Evolutionary conservation across 1,140 invertebrate species (phyloP), one percentile per base, ranked within the genome.

Genomic region (Tetramorium alpestre): DNA sequence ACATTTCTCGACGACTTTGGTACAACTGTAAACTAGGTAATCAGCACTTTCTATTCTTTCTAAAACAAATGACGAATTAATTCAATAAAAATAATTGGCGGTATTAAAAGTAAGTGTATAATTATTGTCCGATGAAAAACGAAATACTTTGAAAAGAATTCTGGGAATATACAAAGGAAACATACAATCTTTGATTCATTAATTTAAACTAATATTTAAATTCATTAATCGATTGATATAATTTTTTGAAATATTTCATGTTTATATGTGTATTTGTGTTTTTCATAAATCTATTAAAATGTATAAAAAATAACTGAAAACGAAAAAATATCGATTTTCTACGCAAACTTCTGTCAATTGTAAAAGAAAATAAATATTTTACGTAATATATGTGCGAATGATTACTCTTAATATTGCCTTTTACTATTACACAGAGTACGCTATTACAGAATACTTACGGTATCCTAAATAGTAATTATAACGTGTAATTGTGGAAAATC

Each of bases 11-110:
- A n/a, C 25, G 38, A 62, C n/a, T 60, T 60, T 16, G 7, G 22
- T 28, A 44, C 62, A 76, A 25, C 1, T 47, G 73, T 64, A 75
- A 75, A 75, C 33, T 75, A 10, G 6, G 11, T 58, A 41, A 73
- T 41, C 13, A 58, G 6, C 18, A 44, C 5, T 73, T 73, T 38
- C 10, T 73, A 5, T 6, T 47, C 22, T 69, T 69, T 69, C 6
- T 49, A 49, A 41, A 58, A 75, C 10, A 13, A 5, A 73, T 25
- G 2, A 75, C 54, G 18, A 73, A 73, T 58, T 58, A 58, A 58
- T 41, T 33, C 11, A 25, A 58, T 58, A 73, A 73, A 67, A 56
- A 25, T 5, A 38, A 75, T 22, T 67, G 11, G 7, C 8, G 11
- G 2, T 11, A 10, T 73, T 22, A 25, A 56, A 8, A 54, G 7